A percentile compares a stretch with the other conserved stretches of the same genome.
Evolutionary conservation across 2,888 invertebrate species (phyloP).

Genomic region (Eilema sororculum): DNA sequence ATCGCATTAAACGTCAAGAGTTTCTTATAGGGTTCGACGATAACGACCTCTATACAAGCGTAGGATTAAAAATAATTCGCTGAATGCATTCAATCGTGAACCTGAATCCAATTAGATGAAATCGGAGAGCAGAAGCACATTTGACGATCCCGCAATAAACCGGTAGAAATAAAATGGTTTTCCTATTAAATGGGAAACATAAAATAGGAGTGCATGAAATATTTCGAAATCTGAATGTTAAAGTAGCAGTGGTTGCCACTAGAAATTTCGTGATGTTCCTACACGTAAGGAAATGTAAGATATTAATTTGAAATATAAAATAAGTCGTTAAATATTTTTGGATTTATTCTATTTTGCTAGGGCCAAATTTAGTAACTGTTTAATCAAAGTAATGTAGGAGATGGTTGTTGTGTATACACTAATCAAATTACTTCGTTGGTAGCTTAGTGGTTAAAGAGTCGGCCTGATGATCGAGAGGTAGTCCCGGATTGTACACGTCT

Average conservation of each 20-base stretch:
- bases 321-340: background rate
- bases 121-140: background rate
- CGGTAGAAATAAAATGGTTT: background rate
- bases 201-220: conserved; percentile 5
- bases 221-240: conserved; percentile 11
- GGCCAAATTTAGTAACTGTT: too few relatives aligned
- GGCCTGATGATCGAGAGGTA: too few relatives aligned
- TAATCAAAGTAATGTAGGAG: too few relatives aligned
- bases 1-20: background rate
- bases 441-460: too few relatives aligned
- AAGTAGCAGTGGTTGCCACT: background rate
- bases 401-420: too few relatives aligned
- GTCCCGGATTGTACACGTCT: too few relatives aligned
- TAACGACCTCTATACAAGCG: background rate
- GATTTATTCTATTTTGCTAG: conserved; percentile 7
- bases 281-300: conserved; percentile 6
- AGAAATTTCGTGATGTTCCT: background rate
- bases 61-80: background rate
- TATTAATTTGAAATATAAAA: conserved; percentile 9
- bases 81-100: background rate
- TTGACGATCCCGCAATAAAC: background rate
- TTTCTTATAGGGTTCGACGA: background rate
- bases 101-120: background rate
- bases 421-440: too few relatives aligned
- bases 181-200: background rate